Evolutionary conservation across 1,140 invertebrate genomes (phyloP), one percentile per base, ranked within the genome.

Genomic region (Patella vulgata): DNA sequence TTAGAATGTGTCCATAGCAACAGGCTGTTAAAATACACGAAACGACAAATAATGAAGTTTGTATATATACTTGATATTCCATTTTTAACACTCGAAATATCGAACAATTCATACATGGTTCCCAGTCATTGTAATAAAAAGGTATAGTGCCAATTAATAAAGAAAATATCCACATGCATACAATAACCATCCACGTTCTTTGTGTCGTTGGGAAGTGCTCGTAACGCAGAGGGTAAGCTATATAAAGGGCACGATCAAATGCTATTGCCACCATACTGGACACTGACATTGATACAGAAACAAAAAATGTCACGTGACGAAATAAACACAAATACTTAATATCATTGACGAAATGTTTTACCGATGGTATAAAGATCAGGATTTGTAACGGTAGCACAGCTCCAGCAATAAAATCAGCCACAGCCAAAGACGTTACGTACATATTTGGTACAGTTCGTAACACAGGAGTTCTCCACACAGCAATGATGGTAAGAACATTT

Each of bases 361-460:
- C 21, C 12, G 28, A 17, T 12, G 52, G 52, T 17, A 33, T 25
- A 21, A 40, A 54, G 1, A 33, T 19, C 9, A 54, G 2, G 17
- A 33, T 33, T 30, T 54, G 36, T 19, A 36, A 36, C 8, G 52
- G 52, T 0, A 54, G 31, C 6, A 54, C 40, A 12, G 17, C 30
- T 1, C 59, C 59, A 28, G 52, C 92, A 74, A 96, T 86, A 30
- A 97, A 87, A 84, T 97, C 95, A 25, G 94, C 93, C 1, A 95
- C 91, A 0, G 95, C 95, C 66, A 97, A 86, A 42, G 93, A 95
- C 28, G 95, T 90, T 74, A 97, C 96, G 85, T 97, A 96, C 74
- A 94, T 88, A 82, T 97, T 97, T 36, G 94, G 96, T 65, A 95
- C 93, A 59, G 92, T 94, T 50, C 83, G 70, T 80, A 96, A 84